These are phyloP conservation scores for Numida meleagris DNA, from an alignment of 2,113 vertebrate species.

Conservation along the genomic window DNA sequence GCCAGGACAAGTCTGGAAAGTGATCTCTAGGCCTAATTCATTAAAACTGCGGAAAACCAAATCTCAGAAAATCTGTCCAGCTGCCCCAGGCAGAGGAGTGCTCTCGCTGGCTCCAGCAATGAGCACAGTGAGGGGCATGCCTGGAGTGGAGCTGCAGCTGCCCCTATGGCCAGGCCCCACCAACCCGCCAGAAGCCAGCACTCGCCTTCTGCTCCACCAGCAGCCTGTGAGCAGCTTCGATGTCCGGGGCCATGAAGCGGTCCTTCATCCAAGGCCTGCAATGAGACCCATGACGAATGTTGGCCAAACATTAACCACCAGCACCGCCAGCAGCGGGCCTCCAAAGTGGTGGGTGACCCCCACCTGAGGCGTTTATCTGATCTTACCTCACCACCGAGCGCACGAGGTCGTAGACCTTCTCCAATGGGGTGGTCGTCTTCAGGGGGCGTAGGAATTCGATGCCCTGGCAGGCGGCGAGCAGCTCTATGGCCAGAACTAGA, in stretches of 20 bases:
- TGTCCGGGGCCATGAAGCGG: slow-evolving; percentile 97
- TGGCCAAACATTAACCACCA: slow-evolving; percentile 55
- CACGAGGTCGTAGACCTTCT: slow-evolving; percentile 98
- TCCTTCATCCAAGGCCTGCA: slow-evolving; percentile 97
- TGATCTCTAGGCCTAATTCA: background rate
- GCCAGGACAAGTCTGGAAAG: background rate
- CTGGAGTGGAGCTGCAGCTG: background rate
- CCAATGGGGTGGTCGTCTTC: slow-evolving; percentile 93
- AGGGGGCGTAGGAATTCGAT: slow-evolving; percentile 98
- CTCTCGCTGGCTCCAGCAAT: background rate
- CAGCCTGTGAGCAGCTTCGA: slow-evolving; percentile 89
- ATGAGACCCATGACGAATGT: background rate
- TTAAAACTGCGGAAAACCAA: background rate
- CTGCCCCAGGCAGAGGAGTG: background rate
- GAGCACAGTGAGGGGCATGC: background rate
- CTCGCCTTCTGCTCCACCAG: slow-evolving; percentile 92
- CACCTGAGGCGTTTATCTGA: slow-evolving; percentile 65
- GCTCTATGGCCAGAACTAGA: slow-evolving; percentile 93
- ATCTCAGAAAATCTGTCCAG: background rate
- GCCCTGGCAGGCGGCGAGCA: slow-evolving; percentile 95
- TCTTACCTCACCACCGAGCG: slow-evolving; percentile 94
- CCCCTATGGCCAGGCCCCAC: background rate
- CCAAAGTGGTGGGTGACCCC: background rate
- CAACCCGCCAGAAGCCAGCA: fast-evolving
- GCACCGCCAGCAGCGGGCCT: background rate